Percentiles rank a stretch among this genome's conserved stretches.
These are phyloP conservation scores for Solenodon paradoxus DNA, from an alignment of 2,113 vertebrate genomes.

Conservation along the genomic window DNA sequence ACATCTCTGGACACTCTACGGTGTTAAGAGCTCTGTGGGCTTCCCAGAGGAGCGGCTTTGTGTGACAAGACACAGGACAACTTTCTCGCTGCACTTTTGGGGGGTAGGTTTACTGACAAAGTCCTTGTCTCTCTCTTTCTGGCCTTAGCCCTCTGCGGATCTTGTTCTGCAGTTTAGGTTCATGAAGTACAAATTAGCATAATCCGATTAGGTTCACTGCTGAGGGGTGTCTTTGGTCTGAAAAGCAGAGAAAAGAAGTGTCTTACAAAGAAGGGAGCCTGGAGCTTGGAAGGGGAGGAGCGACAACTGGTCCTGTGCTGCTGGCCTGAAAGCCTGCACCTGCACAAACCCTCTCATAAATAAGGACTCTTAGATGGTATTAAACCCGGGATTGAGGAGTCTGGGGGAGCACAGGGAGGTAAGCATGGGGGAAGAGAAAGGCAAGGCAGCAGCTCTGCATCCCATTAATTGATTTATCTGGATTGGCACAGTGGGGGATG, in stretches of 20 bases:
- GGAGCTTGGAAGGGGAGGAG: conserved; percentile 75
- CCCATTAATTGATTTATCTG: conserved; percentile 83
- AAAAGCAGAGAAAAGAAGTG: conserved; percentile 87
- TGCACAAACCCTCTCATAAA: conserved; percentile 89
- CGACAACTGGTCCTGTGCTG: conserved; percentile 75
- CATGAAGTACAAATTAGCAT: conserved; percentile 99
- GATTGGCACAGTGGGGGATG: conserved; percentile 65
- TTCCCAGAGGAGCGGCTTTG: conserved; percentile 80
- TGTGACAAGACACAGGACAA: conserved; percentile 71
- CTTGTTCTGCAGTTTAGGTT: conserved; percentile 91
- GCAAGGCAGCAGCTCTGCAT: conserved; percentile 70
- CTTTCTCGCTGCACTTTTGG: conserved; percentile 43
- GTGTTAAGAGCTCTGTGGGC: conserved; percentile 79
- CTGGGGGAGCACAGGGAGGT: conserved; percentile 49
- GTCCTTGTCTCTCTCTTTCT: conserved; percentile 65
- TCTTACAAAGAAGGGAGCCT: conserved; percentile 90
- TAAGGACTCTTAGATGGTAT: conserved; percentile 86
- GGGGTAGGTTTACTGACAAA: conserved; percentile 76
- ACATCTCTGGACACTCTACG: conserved; percentile 77
- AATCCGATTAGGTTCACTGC: conserved; percentile 98
- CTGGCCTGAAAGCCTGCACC: conserved; percentile 89
- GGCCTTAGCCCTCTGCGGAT: conserved; percentile 72
- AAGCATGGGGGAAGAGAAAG: conserved; percentile 48
- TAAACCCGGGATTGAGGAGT: conserved; percentile 80
- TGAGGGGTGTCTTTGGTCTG: conserved; percentile 86